A percentile compares a stretch with the other conserved stretches of the same genome.
Conservation (phyloP, 1,140 invertebrate species). For the Sitobion miscanthi region DNA sequence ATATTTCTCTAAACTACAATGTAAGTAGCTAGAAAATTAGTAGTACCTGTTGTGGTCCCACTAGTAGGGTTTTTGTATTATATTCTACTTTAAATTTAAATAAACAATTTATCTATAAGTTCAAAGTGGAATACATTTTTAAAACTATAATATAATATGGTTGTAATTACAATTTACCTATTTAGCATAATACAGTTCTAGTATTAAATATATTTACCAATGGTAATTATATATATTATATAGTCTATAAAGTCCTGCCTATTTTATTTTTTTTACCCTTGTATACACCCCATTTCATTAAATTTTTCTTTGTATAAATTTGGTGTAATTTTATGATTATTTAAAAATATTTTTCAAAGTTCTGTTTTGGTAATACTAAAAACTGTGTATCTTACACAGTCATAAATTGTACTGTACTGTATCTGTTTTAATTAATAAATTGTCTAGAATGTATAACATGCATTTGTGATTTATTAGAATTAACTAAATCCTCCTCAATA, state of each 20-base stretch:
- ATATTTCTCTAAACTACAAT: constrained; percentile 50
- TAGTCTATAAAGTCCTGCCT: neutral
- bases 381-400: constrained; percentile 15
- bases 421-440: constrained; percentile 53
- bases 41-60: constrained; percentile 45
- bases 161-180: constrained; percentile 42
- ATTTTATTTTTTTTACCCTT: constrained; percentile 52
- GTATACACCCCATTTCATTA: neutral
- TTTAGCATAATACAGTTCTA: constrained; percentile 48
- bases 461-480: constrained; percentile 30
- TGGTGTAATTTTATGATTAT: constrained; percentile 33
- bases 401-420: constrained; percentile 36
- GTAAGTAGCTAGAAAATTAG: constrained; percentile 49
- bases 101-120: constrained; percentile 45
- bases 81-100: constrained; percentile 53
- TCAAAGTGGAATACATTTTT: constrained; percentile 49
- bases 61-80: constrained; percentile 51
- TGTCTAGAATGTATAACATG: constrained; percentile 40
- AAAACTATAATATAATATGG: constrained; percentile 23
- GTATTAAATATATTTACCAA: constrained; percentile 43
- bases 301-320: constrained; percentile 25
- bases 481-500: neutral
- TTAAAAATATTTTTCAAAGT: neutral
- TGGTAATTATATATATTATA: constrained; percentile 37
- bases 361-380: constrained; percentile 23